Conservation (phyloP, 1,140 invertebrate species). For the Atta colombica region DNA sequence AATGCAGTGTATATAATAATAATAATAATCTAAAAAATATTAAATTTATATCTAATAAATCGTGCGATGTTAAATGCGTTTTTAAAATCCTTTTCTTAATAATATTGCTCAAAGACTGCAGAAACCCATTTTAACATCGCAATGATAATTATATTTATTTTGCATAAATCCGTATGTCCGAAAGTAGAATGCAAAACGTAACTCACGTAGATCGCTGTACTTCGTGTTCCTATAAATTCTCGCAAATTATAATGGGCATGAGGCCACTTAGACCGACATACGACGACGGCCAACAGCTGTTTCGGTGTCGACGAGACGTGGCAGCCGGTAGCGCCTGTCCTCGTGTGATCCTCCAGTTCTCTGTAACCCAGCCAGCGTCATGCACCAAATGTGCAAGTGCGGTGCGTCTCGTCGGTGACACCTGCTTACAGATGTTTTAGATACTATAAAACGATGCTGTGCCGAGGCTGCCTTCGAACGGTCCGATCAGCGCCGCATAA, state of each 20-base stretch:
- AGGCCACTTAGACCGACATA: slow-evolving; percentile 37
- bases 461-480: not conserved
- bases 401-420: slow-evolving; percentile 43
- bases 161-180: not conserved
- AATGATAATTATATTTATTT: not conserved
- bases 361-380: slow-evolving; percentile 44
- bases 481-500: slow-evolving; percentile 1
- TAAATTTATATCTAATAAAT: not conserved
- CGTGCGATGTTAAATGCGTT: too few species aligned
- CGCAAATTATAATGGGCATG: slow-evolving; percentile 54
- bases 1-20: not conserved
- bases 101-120: not conserved
- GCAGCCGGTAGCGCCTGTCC: slow-evolving; percentile 57
- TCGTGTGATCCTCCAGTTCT: slow-evolving; percentile 19
- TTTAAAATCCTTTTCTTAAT: too few species aligned
- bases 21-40: not conserved
- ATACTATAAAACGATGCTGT: slow-evolving; percentile 52
- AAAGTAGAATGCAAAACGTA: not conserved
- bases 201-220: not conserved
- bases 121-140: not conserved
- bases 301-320: slow-evolving; percentile 45
- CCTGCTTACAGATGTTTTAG: slow-evolving; percentile 60
- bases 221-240: slow-evolving; percentile 40
- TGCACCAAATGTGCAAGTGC: slow-evolving; percentile 63
- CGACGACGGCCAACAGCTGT: slow-evolving; percentile 65